Conservation (phyloP, 92 coral and sea anemone species). For the Parazoanthus swiftii region DNA sequence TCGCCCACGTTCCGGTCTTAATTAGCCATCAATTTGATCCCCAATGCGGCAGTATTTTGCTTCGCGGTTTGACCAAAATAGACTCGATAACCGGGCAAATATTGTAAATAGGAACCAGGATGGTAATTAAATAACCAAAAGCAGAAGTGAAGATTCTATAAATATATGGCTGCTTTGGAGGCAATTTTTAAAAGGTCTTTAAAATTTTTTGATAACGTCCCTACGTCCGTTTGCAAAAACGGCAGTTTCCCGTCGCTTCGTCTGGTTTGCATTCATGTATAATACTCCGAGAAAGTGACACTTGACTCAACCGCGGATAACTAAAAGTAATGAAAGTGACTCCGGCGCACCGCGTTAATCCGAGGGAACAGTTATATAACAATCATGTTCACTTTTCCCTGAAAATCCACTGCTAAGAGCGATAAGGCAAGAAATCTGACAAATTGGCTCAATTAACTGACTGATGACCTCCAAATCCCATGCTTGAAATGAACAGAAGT, state of each 20-base stretch:
- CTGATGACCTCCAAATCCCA: conserved; percentile 1
- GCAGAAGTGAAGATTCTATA: neutral
- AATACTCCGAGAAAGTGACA: neutral
- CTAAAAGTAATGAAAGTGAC: neutral
- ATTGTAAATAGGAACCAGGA: conserved; percentile 17
- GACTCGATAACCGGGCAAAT: conserved; percentile 28
- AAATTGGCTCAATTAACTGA: neutral
- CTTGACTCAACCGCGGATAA: too few species aligned
- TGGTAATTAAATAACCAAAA: neutral
- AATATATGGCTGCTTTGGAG: neutral
- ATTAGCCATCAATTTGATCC: conserved; percentile 42
- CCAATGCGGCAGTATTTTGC: conserved; percentile 5
- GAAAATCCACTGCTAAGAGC: neutral
- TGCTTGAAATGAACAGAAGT: neutral
- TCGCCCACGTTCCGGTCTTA: conserved; percentile 38
- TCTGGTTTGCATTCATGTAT: neutral
- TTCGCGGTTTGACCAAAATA: conserved; percentile 24
- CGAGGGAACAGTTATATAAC: neutral
- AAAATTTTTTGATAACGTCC: neutral
- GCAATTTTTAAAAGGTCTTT: neutral
- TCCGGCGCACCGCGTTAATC: neutral
- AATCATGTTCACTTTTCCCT: neutral
- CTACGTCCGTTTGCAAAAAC: neutral
- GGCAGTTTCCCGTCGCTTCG: neutral
- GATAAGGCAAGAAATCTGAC: conserved; percentile 7